phyloP scores from a whole-genome alignment of 2,888 invertebrate species.

The Pelosia muscerda region DNA sequence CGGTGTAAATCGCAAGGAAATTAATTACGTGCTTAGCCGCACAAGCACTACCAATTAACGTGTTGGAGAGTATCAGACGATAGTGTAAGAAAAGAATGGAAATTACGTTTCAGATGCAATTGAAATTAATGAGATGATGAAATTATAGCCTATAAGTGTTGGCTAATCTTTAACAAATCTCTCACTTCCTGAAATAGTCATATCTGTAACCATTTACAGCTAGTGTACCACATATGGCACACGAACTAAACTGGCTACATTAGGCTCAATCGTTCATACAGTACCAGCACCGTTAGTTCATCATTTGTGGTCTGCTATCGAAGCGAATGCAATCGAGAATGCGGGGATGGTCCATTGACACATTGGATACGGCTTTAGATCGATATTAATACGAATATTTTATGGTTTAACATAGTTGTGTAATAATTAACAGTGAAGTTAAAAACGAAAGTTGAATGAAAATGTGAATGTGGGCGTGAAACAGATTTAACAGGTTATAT shows the following conservation, averaged over 20 bases:
- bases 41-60: too few species aligned
- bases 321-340: conserved; percentile 43
- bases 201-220: background rate
- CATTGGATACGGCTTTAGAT: conserved; percentile 42
- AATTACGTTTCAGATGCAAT: too few species aligned
- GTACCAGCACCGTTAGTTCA: conserved; percentile 30
- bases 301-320: conserved; percentile 33
- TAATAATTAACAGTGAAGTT: conserved; percentile 26
- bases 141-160: too few species aligned
- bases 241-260: conserved; percentile 10
- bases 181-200: too few species aligned
- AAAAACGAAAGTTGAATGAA: conserved; percentile 35
- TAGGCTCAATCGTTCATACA: conserved; percentile 32
- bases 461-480: conserved; percentile 6
- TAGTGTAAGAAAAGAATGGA: too few species aligned
- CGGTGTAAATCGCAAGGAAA: too few species aligned
- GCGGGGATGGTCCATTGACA: conserved; percentile 25
- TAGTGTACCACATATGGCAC: background rate
- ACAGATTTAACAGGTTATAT: background rate
- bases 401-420: conserved; percentile 24
- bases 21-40: too few species aligned
- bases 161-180: too few species aligned
- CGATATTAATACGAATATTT: conserved; percentile 28
- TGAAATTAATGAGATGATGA: too few species aligned
- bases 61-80: too few species aligned